A percentile compares a stretch with the other conserved stretches of the same genome.
Conservation (phyloP, 2,113 vertebrate species). For the Bombycilla garrulus region DNA sequence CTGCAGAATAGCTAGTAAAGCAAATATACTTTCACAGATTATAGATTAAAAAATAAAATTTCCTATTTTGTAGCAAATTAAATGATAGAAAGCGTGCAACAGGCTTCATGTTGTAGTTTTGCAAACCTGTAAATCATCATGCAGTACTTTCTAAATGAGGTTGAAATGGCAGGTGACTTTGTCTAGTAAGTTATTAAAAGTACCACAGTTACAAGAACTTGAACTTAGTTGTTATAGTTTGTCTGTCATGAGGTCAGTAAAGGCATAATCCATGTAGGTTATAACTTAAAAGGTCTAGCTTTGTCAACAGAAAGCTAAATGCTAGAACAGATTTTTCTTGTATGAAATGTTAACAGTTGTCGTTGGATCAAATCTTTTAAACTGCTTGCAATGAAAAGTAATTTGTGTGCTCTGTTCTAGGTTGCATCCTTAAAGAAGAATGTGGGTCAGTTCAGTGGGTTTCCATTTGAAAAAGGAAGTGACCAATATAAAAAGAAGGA, state of each 20-base stretch:
- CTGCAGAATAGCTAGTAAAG: not conserved
- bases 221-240: not conserved
- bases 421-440: constrained; percentile 89
- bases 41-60: not conserved
- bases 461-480: constrained; percentile 87
- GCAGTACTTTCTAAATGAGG: not conserved
- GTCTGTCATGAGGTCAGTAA: not conserved
- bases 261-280: not conserved
- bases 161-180: not conserved
- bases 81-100: not conserved
- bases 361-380: not conserved
- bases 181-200: not conserved
- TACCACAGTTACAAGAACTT: not conserved
- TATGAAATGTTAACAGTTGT: not conserved
- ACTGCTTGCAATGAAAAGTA: not conserved
- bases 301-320: not conserved
- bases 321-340: not conserved
- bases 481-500: constrained; percentile 87
- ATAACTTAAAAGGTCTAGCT: not conserved
- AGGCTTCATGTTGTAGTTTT: not conserved
- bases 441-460: constrained; percentile 92
- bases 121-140: not conserved
- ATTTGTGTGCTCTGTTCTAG: constrained; percentile 69
- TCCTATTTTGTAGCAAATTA: not conserved
- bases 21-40: not conserved